A percentile compares a stretch with the other conserved stretches of the same genome.
phyloP scores from a whole-genome alignment of 2,888 invertebrate genomes.

The Formica aserva region DNA sequence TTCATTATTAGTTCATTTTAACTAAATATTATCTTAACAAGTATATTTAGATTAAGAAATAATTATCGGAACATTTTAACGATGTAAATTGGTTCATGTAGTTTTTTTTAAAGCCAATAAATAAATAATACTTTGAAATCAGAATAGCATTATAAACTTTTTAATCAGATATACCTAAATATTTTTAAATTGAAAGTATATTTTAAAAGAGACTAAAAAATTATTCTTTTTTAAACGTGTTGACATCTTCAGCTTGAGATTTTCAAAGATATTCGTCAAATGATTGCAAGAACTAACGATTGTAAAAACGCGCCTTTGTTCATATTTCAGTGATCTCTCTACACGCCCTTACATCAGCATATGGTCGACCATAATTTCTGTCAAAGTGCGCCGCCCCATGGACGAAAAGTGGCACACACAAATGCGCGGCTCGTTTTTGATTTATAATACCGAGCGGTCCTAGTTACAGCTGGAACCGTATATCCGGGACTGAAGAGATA shows the following conservation, averaged over 20 bases:
- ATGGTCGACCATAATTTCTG: conserved; percentile 43
- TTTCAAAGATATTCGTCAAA: conserved; percentile 8
- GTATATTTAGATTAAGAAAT: background rate
- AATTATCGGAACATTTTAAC: background rate
- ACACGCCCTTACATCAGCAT: conserved; percentile 27
- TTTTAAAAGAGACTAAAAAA: background rate
- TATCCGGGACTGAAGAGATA: conserved; percentile 60
- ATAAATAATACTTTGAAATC: background rate
- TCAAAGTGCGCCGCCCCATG: conserved; percentile 48
- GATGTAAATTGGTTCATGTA: background rate
- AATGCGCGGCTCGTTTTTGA: conserved; percentile 55
- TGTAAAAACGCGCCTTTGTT: conserved; percentile 41
- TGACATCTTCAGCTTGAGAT: background rate
- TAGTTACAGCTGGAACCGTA: conserved; percentile 57
- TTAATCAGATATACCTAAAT: background rate
- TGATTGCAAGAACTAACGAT: background rate
- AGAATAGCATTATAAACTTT: background rate
- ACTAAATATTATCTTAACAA: background rate
- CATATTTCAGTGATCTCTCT: conserved; percentile 31
- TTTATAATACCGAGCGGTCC: conserved; percentile 53
- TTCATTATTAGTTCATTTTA: background rate
- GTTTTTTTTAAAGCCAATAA: background rate
- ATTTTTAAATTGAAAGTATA: background rate
- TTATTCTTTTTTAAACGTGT: background rate
- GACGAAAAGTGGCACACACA: conserved; percentile 43